These are phyloP conservation scores for Trichonephila clavipes DNA, from an alignment of 1,140 invertebrate genomes.

Conservation along the genomic window DNA sequence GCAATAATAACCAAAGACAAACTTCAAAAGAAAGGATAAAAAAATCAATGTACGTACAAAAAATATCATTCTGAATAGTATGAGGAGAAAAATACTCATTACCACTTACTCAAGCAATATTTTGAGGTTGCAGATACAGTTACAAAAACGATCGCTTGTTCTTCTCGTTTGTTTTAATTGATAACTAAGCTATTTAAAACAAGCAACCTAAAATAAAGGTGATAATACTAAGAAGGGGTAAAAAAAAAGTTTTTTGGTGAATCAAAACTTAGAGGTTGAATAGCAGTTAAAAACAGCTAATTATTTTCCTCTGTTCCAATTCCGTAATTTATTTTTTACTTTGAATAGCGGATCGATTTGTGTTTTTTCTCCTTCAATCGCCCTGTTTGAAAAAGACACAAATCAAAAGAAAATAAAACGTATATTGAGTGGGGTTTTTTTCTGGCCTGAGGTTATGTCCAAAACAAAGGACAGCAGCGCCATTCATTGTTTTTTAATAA, in stretches of 20 bases:
- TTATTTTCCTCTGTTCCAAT: slow-evolving; percentile 40
- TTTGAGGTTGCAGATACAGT: slow-evolving; percentile 11
- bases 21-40: neutral
- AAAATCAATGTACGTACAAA: neutral
- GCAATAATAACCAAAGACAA: slow-evolving; percentile 28
- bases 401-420: neutral
- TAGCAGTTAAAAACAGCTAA: slow-evolving; percentile 44
- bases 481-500: neutral
- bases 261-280: neutral
- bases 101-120: neutral
- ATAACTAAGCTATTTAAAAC: slow-evolving; percentile 52
- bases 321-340: neutral
- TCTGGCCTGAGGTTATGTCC: neutral
- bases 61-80: neutral
- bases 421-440: neutral
- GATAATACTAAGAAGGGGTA: neutral
- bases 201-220: slow-evolving; percentile 9
- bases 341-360: slow-evolving; percentile 31
- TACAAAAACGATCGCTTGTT: slow-evolving; percentile 21
- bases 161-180: slow-evolving; percentile 30
- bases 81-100: neutral
- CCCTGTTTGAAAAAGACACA: neutral
- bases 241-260: neutral
- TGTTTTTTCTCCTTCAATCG: neutral
- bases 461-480: neutral